These are phyloP conservation scores for Darwinula stevensoni DNA, from an alignment of 2,888 invertebrate species.

Conservation along the genomic window DNA sequence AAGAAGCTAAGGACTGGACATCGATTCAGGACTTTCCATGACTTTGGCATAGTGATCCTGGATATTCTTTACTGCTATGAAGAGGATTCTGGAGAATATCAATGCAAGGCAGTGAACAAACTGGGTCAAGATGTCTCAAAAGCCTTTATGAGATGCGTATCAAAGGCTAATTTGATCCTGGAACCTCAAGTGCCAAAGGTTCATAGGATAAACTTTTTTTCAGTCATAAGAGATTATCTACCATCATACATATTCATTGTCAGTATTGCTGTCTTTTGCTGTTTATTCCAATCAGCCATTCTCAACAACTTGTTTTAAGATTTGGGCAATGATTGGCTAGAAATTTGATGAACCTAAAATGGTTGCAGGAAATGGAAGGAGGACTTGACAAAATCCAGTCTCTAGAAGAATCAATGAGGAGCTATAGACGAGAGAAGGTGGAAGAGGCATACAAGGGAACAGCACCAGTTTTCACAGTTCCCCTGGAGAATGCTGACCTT, in stretches of 20 bases:
- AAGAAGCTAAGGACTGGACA: conserved; percentile 76
- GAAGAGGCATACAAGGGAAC: conserved; percentile 43
- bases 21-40: conserved; percentile 86
- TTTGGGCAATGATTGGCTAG: too few relatives aligned
- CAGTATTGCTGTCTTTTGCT: too few relatives aligned
- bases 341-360: too few relatives aligned
- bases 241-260: too few relatives aligned
- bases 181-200: conserved; percentile 74
- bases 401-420: conserved; percentile 60
- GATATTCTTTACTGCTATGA: conserved; percentile 88
- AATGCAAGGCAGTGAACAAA: conserved; percentile 73
- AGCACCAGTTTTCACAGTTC: conserved; percentile 68
- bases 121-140: conserved; percentile 60
- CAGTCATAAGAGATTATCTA: too few relatives aligned
- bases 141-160: conserved; percentile 52
- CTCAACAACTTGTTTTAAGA: too few relatives aligned
- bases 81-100: conserved; percentile 77
- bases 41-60: conserved; percentile 82
- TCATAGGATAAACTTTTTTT: conserved; percentile 17
- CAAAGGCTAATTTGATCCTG: conserved; percentile 61
- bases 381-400: conserved; percentile 74
- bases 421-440: conserved; percentile 38
- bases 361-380: conserved; percentile 68
- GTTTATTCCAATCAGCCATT: too few relatives aligned
- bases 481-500: conserved; percentile 54